Evolutionary conservation across 2,797 vertebrate genomes (phyloP), one percentile per base, ranked within the genome.

Genomic region (Clarias fuscus): DNA sequence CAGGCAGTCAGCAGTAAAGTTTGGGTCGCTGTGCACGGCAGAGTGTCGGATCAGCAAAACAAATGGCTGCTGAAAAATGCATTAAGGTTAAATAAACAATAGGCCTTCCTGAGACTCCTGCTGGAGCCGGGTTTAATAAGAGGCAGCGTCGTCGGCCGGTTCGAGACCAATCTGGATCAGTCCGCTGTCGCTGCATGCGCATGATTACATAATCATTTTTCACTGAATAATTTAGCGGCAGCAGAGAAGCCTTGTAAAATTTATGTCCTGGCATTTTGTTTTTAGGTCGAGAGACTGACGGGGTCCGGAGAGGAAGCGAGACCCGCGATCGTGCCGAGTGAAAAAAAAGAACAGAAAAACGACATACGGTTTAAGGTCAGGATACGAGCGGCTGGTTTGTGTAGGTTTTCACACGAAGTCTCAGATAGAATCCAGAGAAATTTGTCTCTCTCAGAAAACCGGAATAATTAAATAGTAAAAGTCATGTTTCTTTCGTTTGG

Each of bases 201-300:
- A 27, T 27, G n/a, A 30, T 84, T 86, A 82, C 70, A 86, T 86
- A 82, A 86, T 86, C 79, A 82, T 82, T 82, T 82, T 58, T 30
- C 70, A 7, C 79, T 86, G 85, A 86, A 86, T 86, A 82, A 86
- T 86, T 86, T 82, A 86, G 71, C 56, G 43, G 17, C 75, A 53
- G 58, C 5, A 13, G 53, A 61, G 27, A 65, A 67, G 62, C 65
- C 24, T 30, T 80, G 84, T 85, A 81, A 81, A 85, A 80, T 72
- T 85, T 72, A 72, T 71, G 75, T 79, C 53, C 65, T 68, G 22
- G 27, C 30, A 40, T 79, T 68, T 65, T 78, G 17, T 53, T 80
- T 70, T 30, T 48, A 75, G 30, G 79, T 11, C 43, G 59, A 82
- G n/a, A 72, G 70, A 75, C 68, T 64, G 68, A 75, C 20, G 37